Evolutionary conservation across 2,797 vertebrate genomes (phyloP), one percentile per base, ranked within the genome.

Genomic region (Phoeniculus purpureus): DNA sequence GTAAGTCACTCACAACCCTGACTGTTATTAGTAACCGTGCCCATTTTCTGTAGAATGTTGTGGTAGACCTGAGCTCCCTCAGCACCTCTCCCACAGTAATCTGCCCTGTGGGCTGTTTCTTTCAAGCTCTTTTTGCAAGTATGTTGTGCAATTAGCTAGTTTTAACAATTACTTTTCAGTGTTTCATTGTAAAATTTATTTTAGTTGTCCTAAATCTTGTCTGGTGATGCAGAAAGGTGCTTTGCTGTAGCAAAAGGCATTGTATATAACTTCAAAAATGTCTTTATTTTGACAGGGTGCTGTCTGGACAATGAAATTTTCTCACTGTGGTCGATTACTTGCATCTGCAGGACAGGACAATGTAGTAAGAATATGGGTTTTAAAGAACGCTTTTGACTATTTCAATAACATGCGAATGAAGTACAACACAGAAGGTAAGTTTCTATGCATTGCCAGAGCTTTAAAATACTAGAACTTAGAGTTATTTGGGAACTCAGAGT

Each of bases 271-370:
- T 52, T 54, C 45, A 87, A 56, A 50, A 58, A 23, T 66, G 10
- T 47, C 50, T 92, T 71, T 91, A 10, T 94, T 97, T 93, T 90
- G 29, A 55, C 89, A 99, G 99, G 99, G 99, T 43, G 99, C 99
- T 3, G 99, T 99, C 72, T 99, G 99, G 99, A 99, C 99, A 8
- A 99, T 99, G 99, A 99, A 99, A 94, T 99, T 99, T 97, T 99
- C 99, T 89, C 99, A 99, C 96, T 99, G 99, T 7, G 99, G 99
- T 60, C 97, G 99, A 80, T 97, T 99, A 93, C 98, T 99, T 95
- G 99, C 99, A 12, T 98, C 98, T 22, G 99, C 99, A 15, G 99
- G 99, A 43, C 99, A 99, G 95, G 99, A 99, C 93, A 99, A 99
- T 1, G 97, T 99, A 77, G 99, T 99, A 48, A 98, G 99, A 90